Conservation (phyloP, 2,113 vertebrate genomes). For the Mesocricetus auratus region DNA sequence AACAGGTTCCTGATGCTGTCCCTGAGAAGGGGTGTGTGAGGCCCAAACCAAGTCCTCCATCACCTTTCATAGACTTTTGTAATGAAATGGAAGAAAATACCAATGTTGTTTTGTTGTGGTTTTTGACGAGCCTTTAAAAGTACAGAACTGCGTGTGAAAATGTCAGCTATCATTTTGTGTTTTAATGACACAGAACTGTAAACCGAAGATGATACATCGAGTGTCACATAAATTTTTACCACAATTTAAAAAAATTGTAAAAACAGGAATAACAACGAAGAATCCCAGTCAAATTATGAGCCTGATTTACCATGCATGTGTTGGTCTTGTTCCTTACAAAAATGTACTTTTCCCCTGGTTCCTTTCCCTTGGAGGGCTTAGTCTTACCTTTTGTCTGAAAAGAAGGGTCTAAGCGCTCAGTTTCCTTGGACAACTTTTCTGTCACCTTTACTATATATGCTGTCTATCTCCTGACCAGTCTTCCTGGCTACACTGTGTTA, state of each 20-base stretch:
- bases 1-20: not conserved
- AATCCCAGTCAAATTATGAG: not conserved
- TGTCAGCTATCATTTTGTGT: not conserved
- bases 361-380: not conserved
- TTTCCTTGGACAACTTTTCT: not conserved
- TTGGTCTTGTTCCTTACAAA: not conserved
- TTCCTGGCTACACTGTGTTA: not conserved
- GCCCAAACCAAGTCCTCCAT: not conserved
- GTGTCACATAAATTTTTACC: not conserved
- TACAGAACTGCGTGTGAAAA: not conserved
- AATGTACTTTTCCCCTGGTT: not conserved
- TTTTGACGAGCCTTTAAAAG: not conserved
- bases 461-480: not conserved
- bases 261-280: not conserved
- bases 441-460: accelerated
- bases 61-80: not conserved
- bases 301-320: not conserved
- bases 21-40: not conserved
- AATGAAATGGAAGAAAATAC: not conserved
- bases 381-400: not conserved
- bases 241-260: not conserved
- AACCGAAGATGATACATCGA: not conserved
- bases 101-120: not conserved
- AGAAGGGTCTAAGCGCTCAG: not conserved
- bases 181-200: not conserved